These are phyloP conservation scores for Heliconius congener DNA, from an alignment of 1,140 invertebrate genomes.

Conservation along the genomic window DNA sequence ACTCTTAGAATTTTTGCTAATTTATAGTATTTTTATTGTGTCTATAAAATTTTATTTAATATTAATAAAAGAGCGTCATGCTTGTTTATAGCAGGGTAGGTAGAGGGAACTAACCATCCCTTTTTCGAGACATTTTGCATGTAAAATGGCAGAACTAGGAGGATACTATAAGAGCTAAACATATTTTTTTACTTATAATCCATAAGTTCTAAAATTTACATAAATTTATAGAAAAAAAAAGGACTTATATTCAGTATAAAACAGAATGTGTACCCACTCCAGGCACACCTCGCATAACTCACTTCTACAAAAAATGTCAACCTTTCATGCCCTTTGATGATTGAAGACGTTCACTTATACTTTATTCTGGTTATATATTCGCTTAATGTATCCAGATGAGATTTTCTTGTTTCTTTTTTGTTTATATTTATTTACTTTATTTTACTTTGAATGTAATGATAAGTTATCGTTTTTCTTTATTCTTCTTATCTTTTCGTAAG, in stretches of 20 bases:
- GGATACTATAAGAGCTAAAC: too few species aligned
- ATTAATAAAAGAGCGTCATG: too few species aligned
- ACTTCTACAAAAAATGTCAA: conserved; percentile 10
- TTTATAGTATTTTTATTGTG: background rate
- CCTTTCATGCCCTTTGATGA: background rate
- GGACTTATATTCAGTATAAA: too few species aligned
- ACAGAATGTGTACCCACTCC: background rate
- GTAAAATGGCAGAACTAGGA: too few species aligned
- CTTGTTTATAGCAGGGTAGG: too few species aligned
- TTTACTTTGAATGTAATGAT: background rate
- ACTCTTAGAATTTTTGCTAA: background rate
- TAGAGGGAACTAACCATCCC: too few species aligned
- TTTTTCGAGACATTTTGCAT: too few species aligned
- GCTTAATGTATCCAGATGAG: conserved; percentile 10
- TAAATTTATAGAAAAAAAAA: too few species aligned
- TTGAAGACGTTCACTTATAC: background rate
- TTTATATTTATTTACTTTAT: background rate
- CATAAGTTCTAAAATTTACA: too few species aligned
- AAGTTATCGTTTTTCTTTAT: background rate
- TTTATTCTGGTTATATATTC: background rate
- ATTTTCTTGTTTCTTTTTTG: background rate
- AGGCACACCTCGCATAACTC: background rate
- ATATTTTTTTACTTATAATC: too few species aligned
- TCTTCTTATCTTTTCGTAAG: background rate
- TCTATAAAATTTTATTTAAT: too few species aligned